Evolutionary conservation across 2,797 vertebrate genomes (phyloP), one percentile per base, ranked within the genome.

Genomic region (Fistularia commersonii): DNA sequence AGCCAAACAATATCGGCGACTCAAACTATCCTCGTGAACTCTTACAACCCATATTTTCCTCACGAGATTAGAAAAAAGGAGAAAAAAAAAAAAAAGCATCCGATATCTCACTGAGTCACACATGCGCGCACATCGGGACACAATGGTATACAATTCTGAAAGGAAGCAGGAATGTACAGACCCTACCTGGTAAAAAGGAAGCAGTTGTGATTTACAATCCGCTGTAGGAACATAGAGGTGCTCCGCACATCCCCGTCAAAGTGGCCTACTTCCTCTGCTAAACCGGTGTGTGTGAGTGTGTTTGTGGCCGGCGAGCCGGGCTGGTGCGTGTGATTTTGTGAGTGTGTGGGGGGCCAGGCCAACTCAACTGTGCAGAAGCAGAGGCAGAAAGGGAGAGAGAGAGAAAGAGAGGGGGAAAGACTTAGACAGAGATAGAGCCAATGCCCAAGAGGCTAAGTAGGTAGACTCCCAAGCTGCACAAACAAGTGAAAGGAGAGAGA

Each of bases 401-500:
- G 66, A 64, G 41, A 68, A 69, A 72, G 64, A 11, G 8, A 78
- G 47, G 47, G 50, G 43, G 23, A 44, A 43, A 35, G 31, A 37
- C 41, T 37, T 23, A 33, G 48, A 45, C 44, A 50, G 47, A 51
- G 69, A 62, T 43, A 71, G 70, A 79, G 69, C 11, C 9, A 82
- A 80, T 78, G 72, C 83, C 81, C 77, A 73, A 72, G 77, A 86
- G 84, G 80, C 74, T 67, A 65, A 79, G 81, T 77, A 85, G 84
- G 82, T 83, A 83, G 71, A 82, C 81, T 85, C 77, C 74, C 73
- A 71, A 82, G 82, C 80, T 77, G 76, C 80, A 83, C 79, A 87
- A 85, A 86, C 79, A 85, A 84, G 80, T 52, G 63, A 66, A 72
- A 64, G 76, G 64, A 6, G 6, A 36, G 9, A 36, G 9, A 36